Conservation (phyloP, 2,888 invertebrate species). For the Apodemia duryi region DNA sequence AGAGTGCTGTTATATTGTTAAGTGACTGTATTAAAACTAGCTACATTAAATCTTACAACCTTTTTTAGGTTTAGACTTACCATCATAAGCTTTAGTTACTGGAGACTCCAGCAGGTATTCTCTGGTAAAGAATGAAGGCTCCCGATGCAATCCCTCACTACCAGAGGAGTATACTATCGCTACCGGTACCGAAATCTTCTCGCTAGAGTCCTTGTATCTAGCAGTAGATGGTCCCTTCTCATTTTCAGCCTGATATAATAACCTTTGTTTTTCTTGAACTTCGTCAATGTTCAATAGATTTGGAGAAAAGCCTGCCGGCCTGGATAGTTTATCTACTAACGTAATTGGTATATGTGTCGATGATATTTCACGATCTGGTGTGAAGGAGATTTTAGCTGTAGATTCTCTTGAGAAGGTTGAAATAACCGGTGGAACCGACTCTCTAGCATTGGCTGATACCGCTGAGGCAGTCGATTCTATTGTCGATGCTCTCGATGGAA, state of each 20-base stretch:
- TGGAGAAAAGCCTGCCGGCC: slow-evolving; percentile 36
- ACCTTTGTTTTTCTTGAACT: slow-evolving; percentile 28
- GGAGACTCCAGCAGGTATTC: slow-evolving; percentile 71
- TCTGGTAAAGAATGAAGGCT: slow-evolving; percentile 64
- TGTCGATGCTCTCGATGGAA: background rate
- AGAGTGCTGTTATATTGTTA: background rate
- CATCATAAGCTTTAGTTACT: slow-evolving; percentile 66
- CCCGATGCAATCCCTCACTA: slow-evolving; percentile 51
- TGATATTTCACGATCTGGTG: slow-evolving; percentile 21
- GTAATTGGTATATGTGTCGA: slow-evolving; percentile 31
- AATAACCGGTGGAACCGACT: slow-evolving; percentile 19
- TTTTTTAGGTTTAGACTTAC: slow-evolving; percentile 42
- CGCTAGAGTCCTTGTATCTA: slow-evolving; percentile 39
- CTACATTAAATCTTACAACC: background rate
- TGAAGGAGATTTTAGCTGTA: slow-evolving; percentile 25
- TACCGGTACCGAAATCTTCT: slow-evolving; percentile 48
- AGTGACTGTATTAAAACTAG: background rate
- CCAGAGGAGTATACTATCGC: slow-evolving; percentile 51
- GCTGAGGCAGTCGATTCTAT: background rate
- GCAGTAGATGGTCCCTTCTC: slow-evolving; percentile 38
- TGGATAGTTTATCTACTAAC: slow-evolving; percentile 32
- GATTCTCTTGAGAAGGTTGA: slow-evolving; percentile 32
- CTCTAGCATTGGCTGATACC: background rate
- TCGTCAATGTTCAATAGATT: slow-evolving; percentile 30
- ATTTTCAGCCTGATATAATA: slow-evolving; percentile 27